Evolutionary conservation across 2,888 invertebrate species (phyloP).

Genomic region (Hyposoter didymator): DNA sequence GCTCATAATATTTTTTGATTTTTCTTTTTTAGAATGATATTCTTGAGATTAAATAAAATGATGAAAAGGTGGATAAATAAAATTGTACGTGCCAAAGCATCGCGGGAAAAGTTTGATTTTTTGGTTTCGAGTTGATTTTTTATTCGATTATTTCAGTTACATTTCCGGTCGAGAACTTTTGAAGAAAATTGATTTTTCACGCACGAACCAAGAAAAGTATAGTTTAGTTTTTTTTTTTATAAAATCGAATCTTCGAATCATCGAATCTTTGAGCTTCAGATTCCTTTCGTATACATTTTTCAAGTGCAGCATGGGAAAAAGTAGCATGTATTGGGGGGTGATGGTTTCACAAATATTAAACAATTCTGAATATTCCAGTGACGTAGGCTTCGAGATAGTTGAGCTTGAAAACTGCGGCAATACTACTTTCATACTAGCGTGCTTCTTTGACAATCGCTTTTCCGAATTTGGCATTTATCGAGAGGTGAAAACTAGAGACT

Average conservation of each 20-base stretch:
- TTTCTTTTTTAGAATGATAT: too few relatives aligned
- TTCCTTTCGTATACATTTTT: not conserved
- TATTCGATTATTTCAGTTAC: not conserved
- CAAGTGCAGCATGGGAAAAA: not conserved
- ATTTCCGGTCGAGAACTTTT: not conserved
- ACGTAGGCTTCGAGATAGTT: not conserved
- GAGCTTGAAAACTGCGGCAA: not conserved
- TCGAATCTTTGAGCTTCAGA: not conserved
- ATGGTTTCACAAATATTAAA: not conserved
- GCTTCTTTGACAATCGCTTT: not conserved
- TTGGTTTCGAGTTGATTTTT: not conserved
- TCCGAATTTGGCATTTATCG: not conserved
- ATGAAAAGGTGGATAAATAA: not conserved
- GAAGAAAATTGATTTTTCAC: not conserved
- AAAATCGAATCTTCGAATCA: not conserved
- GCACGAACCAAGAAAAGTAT: not conserved
- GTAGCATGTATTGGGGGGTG: not conserved
- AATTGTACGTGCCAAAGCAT: constrained; percentile 1
- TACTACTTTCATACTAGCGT: not conserved
- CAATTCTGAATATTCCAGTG: not conserved
- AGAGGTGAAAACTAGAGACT: not conserved
- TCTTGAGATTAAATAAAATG: too few relatives aligned
- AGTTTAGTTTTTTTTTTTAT: too few relatives aligned
- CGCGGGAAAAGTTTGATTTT: not conserved
- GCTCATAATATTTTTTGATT: too few relatives aligned